Evolutionary conservation across 2,797 vertebrate species (phyloP).

Genomic region (Anabas testudineus): DNA sequence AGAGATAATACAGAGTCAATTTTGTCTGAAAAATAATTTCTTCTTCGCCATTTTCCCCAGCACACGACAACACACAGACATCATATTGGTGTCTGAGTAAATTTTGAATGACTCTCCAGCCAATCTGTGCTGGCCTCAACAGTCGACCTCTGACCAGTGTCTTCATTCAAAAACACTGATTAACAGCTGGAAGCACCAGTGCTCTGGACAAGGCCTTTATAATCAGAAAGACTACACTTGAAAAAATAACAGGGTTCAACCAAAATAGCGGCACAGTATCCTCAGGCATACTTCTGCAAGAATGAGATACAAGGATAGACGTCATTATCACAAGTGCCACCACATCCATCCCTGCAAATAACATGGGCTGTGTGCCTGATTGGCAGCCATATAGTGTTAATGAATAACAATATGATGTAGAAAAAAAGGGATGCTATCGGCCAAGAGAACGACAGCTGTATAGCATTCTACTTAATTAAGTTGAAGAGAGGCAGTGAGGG

Average conservation of each 20-base stretch:
- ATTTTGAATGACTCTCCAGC: constrained; percentile 39
- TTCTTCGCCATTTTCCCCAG: constrained; percentile 15
- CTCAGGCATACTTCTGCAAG: constrained; percentile 63
- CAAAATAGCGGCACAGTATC: constrained; percentile 57
- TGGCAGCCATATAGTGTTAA: constrained; percentile 76
- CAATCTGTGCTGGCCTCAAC: constrained; percentile 41
- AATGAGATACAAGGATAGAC: constrained; percentile 71
- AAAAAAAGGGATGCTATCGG: constrained; percentile 47
- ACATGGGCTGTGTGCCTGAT: constrained; percentile 74
- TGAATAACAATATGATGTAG: constrained; percentile 78
- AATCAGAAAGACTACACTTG: constrained; percentile 62
- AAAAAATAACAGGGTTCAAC: constrained; percentile 63
- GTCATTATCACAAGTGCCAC: constrained; percentile 71
- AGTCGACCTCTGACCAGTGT: constrained; percentile 32
- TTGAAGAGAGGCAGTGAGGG: constrained; percentile 65
- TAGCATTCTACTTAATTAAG: constrained; percentile 78
- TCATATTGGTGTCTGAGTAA: constrained; percentile 13
- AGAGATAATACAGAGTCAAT: constrained; percentile 47
- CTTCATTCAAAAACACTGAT: constrained; percentile 25
- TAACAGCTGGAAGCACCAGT: constrained; percentile 45
- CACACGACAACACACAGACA: constrained; percentile 14
- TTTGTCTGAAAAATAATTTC: constrained; percentile 33
- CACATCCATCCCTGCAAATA: constrained; percentile 73
- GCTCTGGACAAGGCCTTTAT: constrained; percentile 44
- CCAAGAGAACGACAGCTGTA: constrained; percentile 74